These are phyloP conservation scores for Ichneumon xanthorius DNA, from an alignment of 2,888 invertebrate species.

Conservation along the genomic window DNA sequence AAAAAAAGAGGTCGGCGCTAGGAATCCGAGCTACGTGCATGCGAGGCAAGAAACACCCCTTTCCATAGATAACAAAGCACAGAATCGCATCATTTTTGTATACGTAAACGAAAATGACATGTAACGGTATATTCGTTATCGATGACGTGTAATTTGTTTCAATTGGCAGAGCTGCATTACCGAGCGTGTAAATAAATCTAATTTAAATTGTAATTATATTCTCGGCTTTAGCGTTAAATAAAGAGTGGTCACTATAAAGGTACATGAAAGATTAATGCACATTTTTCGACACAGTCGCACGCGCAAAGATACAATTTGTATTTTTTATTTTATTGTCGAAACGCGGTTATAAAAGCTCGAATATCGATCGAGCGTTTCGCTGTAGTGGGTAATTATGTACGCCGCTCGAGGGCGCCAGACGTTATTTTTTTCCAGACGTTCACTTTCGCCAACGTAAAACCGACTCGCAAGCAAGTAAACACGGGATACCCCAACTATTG, in stretches of 20 bases:
- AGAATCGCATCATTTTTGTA: conserved; percentile 24
- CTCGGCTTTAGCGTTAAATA: background rate
- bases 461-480: background rate
- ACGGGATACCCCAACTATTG: background rate
- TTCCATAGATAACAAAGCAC: conserved; percentile 55
- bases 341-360: background rate
- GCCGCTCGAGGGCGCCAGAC: conserved; percentile 27
- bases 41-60: conserved; percentile 39
- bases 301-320: background rate
- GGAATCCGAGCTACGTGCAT: conserved; percentile 36
- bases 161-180: background rate
- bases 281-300: background rate
- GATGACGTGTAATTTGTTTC: background rate
- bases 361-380: conserved; percentile 19
- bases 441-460: conserved; percentile 12
- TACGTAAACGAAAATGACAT: conserved; percentile 30
- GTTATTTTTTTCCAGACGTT: background rate
- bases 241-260: background rate
- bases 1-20: background rate
- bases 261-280: background rate
- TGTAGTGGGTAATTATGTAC: background rate
- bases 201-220: background rate
- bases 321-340: background rate
- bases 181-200: background rate
- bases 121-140: background rate